A percentile compares a stretch with the other conserved stretches of the same genome.
phyloP scores from a whole-genome alignment of 2,797 vertebrate genomes.

The Aerospiza tachiro region DNA sequence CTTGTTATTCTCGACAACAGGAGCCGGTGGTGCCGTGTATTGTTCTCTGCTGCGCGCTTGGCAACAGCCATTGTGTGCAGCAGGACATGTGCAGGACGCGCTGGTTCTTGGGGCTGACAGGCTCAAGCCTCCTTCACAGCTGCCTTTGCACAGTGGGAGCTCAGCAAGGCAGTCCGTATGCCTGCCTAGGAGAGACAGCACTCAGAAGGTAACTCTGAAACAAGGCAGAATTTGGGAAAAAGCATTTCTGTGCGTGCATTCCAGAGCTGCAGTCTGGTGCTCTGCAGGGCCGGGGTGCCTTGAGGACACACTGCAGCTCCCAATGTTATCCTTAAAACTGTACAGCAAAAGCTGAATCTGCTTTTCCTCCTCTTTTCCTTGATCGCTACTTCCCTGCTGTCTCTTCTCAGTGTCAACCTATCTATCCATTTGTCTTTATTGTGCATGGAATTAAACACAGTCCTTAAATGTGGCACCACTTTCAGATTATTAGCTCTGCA shows the following conservation, averaged over 20 bases:
- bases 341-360: background rate
- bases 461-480: background rate
- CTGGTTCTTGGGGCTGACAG: background rate
- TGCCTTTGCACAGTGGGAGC: background rate
- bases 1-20: background rate
- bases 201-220: background rate
- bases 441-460: background rate
- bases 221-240: background rate
- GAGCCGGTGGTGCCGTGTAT: fast-evolving
- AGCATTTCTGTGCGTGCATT: fast-evolving
- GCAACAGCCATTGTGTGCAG: fast-evolving
- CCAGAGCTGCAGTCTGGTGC: background rate
- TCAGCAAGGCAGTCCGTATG: fast-evolving
- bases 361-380: background rate
- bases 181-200: background rate
- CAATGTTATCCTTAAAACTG: background rate
- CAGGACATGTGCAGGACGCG: fast-evolving
- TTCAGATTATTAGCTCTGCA: constrained; percentile 25
- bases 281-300: background rate
- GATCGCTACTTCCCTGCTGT: background rate
- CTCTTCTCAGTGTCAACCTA: background rate
- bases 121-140: background rate
- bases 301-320: background rate
- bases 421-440: background rate
- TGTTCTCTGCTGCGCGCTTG: background rate